Percentiles rank a stretch among this genome's conserved stretches.
These are phyloP conservation scores for Spermophilus dauricus DNA, from an alignment of 2,113 vertebrate species.

Conservation along the genomic window DNA sequence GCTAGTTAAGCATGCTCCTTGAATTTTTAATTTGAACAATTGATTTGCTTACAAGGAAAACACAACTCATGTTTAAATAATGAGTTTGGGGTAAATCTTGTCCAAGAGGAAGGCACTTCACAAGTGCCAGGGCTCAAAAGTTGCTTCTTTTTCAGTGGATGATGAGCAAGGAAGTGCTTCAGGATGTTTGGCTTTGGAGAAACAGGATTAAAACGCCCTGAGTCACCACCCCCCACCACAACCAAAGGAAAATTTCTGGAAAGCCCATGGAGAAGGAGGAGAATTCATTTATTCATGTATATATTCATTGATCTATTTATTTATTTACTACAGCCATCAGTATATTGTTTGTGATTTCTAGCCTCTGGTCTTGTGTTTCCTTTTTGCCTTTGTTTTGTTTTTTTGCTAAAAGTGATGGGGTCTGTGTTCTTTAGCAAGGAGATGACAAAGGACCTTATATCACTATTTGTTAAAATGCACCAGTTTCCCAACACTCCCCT, in stretches of 20 bases:
- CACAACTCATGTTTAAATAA: conserved; percentile 68
- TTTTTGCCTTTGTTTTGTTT: conserved; percentile 45
- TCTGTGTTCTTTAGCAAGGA: conserved; percentile 40
- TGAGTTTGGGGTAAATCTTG: conserved; percentile 32
- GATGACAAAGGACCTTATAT: conserved; percentile 40
- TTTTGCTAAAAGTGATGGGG: conserved; percentile 36
- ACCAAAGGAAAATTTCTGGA: background rate
- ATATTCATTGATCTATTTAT: background rate
- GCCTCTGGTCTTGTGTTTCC: background rate
- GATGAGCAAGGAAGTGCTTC: background rate
- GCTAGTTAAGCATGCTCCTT: conserved; percentile 35
- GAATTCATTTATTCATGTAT: background rate
- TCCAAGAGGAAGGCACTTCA: background rate
- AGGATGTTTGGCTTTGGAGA: background rate
- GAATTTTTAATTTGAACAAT: conserved; percentile 66
- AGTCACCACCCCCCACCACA: background rate
- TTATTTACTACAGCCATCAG: background rate
- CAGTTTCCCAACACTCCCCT: background rate
- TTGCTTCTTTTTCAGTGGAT: background rate
- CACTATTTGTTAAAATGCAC: conserved; percentile 68
- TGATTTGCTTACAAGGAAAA: conserved; percentile 48
- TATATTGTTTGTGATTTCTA: conserved; percentile 8
- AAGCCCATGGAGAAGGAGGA: background rate
- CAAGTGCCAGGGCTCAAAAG: background rate
- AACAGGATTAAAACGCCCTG: background rate